A percentile compares a stretch with the other conserved stretches of the same genome.
Evolutionary conservation across 2,113 vertebrate genomes (phyloP).

Genomic region (Hymenochirus boettgeri): DNA sequence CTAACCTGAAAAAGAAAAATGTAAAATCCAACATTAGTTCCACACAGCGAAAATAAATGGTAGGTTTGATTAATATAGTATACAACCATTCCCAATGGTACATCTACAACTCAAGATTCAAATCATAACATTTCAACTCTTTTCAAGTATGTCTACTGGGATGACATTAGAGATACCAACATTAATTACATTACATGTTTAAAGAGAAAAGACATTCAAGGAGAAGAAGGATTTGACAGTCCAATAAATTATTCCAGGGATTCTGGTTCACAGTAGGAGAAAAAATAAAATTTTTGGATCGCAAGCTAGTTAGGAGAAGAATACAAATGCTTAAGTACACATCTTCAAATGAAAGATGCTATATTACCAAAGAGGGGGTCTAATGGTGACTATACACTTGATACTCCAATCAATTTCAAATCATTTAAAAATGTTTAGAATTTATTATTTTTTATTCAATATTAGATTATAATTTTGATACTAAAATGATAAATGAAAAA

Average conservation of each 20-base stretch:
- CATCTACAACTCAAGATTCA: background rate
- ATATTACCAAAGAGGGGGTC: background rate
- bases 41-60: background rate
- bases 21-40: slow-evolving; percentile 3
- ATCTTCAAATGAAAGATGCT: background rate
- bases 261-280: background rate
- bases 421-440: too few species aligned
- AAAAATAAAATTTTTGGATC: background rate
- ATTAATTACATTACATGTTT: slow-evolving; percentile 5
- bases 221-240: slow-evolving; percentile 4
- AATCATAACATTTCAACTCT: background rate
- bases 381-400: too few species aligned
- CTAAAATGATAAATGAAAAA: too few species aligned
- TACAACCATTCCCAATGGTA: background rate
- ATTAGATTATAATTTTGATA: too few species aligned
- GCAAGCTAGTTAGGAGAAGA: background rate
- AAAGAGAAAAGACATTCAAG: background rate
- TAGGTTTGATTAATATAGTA: background rate
- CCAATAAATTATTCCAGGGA: slow-evolving; percentile 1
- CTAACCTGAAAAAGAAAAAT: slow-evolving; percentile 66
- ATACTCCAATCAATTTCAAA: too few species aligned
- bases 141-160: slow-evolving; percentile 3
- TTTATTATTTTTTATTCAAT: too few species aligned
- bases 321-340: background rate
- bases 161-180: slow-evolving; percentile 3